phyloP scores from a whole-genome alignment of 2,888 invertebrate genomes.

The Chouioia cunea region DNA sequence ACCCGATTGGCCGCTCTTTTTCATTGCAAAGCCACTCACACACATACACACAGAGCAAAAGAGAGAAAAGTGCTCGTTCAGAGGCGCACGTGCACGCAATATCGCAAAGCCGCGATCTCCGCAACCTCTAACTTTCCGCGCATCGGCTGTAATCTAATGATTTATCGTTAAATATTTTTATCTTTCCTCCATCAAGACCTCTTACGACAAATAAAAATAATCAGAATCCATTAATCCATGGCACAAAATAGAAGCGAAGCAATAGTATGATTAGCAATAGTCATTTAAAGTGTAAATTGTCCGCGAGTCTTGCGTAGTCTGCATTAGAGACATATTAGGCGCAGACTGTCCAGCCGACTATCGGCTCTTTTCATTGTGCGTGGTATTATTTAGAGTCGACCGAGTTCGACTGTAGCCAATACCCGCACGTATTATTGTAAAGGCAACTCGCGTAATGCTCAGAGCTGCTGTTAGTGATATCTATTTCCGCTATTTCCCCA shows the following conservation, averaged over 20 bases:
- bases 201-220: constrained; percentile 10
- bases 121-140: not conserved
- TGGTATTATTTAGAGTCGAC: constrained; percentile 37
- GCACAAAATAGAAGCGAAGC: constrained; percentile 11
- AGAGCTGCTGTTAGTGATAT: constrained; percentile 54
- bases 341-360: constrained; percentile 40
- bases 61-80: too few species aligned
- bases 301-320: constrained; percentile 37
- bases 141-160: constrained; percentile 26
- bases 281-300: constrained; percentile 40
- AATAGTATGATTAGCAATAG: constrained; percentile 31
- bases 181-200: constrained; percentile 3
- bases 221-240: constrained; percentile 21
- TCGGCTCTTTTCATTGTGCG: constrained; percentile 43
- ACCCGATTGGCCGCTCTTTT: constrained; percentile 51
- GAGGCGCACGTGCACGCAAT: constrained; percentile 27
- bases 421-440: constrained; percentile 45
- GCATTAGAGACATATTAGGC: too few species aligned
- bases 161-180: constrained; percentile 33
- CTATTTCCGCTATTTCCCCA: constrained; percentile 54
- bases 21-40: constrained; percentile 17
- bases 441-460: constrained; percentile 1
- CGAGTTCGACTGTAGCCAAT: constrained; percentile 44
- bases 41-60: not conserved
- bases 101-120: constrained; percentile 34